phyloP scores from a whole-genome alignment of 1,140 invertebrate species.

The Drosophila lowei region DNA sequence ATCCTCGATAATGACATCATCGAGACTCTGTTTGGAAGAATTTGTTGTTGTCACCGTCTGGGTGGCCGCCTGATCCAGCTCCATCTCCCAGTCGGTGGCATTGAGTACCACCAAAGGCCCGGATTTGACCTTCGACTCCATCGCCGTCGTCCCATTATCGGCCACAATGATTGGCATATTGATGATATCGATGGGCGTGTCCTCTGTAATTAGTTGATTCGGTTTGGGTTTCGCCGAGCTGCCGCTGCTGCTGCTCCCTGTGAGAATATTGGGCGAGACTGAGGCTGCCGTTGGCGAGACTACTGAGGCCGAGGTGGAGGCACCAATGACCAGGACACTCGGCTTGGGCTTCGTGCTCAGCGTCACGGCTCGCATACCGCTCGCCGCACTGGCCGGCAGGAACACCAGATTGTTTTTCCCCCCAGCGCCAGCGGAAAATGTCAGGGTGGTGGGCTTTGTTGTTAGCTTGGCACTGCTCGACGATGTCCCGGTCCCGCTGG shows the following conservation, averaged over 20 bases:
- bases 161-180: slow-evolving; percentile 82
- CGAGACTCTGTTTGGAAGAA: slow-evolving; percentile 48
- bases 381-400: slow-evolving; percentile 57
- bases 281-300: background rate
- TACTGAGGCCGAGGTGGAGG: slow-evolving; percentile 24
- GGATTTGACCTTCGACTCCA: slow-evolving; percentile 26
- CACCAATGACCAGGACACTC: slow-evolving; percentile 67
- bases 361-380: slow-evolving; percentile 63
- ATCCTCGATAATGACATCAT: slow-evolving; percentile 71
- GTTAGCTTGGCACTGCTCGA: slow-evolving; percentile 18
- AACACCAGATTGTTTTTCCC: slow-evolving; percentile 73
- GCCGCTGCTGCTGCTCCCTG: slow-evolving; percentile 20
- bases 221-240: slow-evolving; percentile 47
- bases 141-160: slow-evolving; percentile 55
- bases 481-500: slow-evolving; percentile 5
- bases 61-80: slow-evolving; percentile 84
- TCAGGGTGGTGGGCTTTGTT: slow-evolving; percentile 59
- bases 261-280: slow-evolving; percentile 11
- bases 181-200: slow-evolving; percentile 84
- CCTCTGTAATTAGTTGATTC: slow-evolving; percentile 84
- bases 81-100: slow-evolving; percentile 86
- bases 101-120: slow-evolving; percentile 69
- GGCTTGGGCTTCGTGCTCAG: slow-evolving; percentile 62
- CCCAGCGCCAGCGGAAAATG: slow-evolving; percentile 52
- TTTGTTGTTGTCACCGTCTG: slow-evolving; percentile 67